These are phyloP conservation scores for Tolypeutes matacus DNA, from an alignment of 2,797 vertebrate genomes.

Conservation along the genomic window DNA sequence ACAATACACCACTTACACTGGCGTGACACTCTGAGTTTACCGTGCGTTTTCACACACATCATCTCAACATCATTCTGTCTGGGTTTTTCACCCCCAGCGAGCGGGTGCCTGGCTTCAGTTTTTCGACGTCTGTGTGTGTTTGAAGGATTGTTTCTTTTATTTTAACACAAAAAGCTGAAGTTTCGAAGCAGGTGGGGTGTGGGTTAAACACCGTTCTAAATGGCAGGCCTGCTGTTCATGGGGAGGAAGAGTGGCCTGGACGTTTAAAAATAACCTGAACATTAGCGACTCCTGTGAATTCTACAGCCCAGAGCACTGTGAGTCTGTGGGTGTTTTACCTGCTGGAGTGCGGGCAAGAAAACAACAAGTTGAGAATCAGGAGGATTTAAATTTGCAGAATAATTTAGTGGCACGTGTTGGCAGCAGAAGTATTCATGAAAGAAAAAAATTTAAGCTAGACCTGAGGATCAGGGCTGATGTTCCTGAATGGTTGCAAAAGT, in stretches of 20 bases:
- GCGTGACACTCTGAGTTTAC: neutral
- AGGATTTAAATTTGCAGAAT: conserved; percentile 69
- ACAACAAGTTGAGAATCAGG: conserved; percentile 78
- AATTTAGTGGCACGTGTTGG: conserved; percentile 59
- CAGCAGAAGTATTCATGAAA: conserved; percentile 46
- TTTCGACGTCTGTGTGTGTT: neutral
- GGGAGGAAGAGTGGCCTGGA: conserved; percentile 80
- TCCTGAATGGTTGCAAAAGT: neutral
- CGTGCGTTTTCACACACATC: neutral
- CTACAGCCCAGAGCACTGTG: conserved; percentile 79
- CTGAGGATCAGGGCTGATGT: neutral
- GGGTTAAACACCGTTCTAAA: conserved; percentile 85
- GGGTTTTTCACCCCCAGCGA: neutral
- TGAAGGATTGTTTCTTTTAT: conserved; percentile 75
- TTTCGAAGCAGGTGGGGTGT: conserved; percentile 84
- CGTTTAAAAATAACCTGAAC: conserved; percentile 85
- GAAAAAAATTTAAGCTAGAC: neutral
- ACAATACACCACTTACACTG: neutral
- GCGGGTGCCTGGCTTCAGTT: conserved; percentile 5
- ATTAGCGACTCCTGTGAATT: conserved; percentile 83
- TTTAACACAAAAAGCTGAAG: conserved; percentile 79
- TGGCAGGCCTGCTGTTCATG: conserved; percentile 84
- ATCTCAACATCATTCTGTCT: neutral
- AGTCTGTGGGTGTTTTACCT: conserved; percentile 85
- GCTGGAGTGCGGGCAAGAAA: conserved; percentile 81